These are phyloP conservation scores for Myotis yumanensis DNA, from an alignment of 2,113 vertebrate species.

Conservation along the genomic window DNA sequence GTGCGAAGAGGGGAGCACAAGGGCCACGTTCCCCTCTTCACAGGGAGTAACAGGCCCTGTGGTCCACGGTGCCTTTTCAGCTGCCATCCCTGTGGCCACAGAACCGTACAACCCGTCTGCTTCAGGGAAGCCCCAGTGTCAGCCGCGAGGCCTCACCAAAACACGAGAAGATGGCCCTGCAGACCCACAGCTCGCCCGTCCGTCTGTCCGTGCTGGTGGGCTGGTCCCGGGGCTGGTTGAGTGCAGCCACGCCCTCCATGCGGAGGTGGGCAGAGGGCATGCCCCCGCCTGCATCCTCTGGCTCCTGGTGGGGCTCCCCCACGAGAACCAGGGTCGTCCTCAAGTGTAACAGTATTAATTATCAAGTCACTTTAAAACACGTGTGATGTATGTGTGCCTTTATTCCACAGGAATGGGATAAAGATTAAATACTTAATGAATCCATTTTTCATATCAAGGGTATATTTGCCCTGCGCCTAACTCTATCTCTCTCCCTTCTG, in stretches of 20 bases:
- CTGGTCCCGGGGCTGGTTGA: background rate
- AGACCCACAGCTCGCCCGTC: background rate
- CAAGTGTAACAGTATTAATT: constrained; percentile 78
- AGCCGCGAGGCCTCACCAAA: background rate
- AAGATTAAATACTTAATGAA: constrained; percentile 83
- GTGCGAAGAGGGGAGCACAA: background rate
- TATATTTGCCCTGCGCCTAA: constrained; percentile 75
- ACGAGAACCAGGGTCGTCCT: constrained; percentile 35
- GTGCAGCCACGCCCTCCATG: rapidly evolving
- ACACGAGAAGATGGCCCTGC: rapidly evolving
- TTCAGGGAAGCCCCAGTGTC: background rate
- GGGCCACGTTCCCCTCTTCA: background rate
- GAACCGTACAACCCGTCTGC: rapidly evolving
- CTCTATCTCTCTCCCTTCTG: constrained; percentile 78
- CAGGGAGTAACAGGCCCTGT: background rate
- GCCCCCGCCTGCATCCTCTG: background rate
- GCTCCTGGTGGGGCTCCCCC: constrained; percentile 7
- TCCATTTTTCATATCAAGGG: constrained; percentile 78
- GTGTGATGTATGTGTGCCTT: constrained; percentile 79
- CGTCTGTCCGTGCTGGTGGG: rapidly evolving
- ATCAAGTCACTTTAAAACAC: constrained; percentile 76
- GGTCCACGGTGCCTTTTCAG: background rate
- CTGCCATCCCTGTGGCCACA: rapidly evolving
- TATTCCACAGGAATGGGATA: constrained; percentile 77
- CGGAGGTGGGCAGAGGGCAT: background rate